phyloP scores from a whole-genome alignment of 2,113 vertebrate genomes.

The Eptesicus fuscus region DNA sequence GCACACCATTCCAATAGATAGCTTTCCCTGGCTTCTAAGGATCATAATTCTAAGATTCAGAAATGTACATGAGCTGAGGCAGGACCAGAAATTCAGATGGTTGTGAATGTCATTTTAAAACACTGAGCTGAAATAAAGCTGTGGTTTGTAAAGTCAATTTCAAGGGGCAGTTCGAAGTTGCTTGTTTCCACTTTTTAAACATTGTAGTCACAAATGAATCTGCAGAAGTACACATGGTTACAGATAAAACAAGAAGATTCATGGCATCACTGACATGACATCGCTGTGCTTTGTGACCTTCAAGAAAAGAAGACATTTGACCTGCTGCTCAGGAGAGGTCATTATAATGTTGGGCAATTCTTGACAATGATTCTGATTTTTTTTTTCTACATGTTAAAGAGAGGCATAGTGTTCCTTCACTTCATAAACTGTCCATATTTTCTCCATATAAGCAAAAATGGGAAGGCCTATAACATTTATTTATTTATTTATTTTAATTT shows the following conservation, averaged over 20 bases:
- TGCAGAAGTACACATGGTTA: neutral
- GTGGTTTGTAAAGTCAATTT: neutral
- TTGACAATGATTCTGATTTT: neutral
- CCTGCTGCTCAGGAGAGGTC: neutral
- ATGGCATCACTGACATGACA: neutral
- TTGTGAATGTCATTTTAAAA: neutral
- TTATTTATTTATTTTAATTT: neutral
- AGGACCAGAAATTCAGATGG: neutral
- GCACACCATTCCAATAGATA: accelerated
- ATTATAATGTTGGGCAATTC: neutral
- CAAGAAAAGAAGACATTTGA: neutral
- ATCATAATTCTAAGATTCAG: neutral
- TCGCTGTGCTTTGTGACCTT: neutral
- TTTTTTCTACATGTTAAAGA: neutral
- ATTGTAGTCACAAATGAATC: neutral
- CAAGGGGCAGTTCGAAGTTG: neutral
- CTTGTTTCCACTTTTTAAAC: neutral
- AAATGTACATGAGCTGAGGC: neutral
- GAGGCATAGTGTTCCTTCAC: neutral
- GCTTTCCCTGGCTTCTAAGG: neutral
- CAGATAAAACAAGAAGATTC: neutral
- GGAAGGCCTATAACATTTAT: neutral
- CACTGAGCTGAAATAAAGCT: neutral
- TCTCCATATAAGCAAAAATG: neutral
- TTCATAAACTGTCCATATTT: neutral